Base-by-base conservation (phyloP, 2,888 invertebrate genomes). In the Aporophyla lueneburgensis region DNA sequence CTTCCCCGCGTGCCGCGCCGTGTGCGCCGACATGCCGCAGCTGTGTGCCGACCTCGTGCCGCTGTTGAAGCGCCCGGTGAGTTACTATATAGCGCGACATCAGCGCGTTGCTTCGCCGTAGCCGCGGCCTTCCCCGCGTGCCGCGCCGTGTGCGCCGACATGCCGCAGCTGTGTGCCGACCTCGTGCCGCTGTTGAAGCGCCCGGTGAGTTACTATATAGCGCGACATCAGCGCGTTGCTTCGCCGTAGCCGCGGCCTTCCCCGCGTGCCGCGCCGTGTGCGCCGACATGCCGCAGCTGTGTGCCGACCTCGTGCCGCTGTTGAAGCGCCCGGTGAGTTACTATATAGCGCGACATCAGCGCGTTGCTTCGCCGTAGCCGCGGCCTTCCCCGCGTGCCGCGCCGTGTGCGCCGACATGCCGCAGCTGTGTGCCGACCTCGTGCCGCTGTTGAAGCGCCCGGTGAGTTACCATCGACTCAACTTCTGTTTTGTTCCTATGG, bases 331-430 rank as follows among this genome's bases (percentile, higher is more conserved):
- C 94, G 88, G 96, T 95, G 6, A 86, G 90, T 16, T n/a, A n/a
- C n/a, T n/a, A n/a, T n/a, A n/a, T n/a, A n/a, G n/a, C n/a, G 96
- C 27, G 99, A 99, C 90, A 97, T 99, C 76, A 97, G 98, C 74
- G 99, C 99, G 59, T 76, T 99, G 99, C 95, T 99, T 99, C 93
- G 98, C 99, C n/a, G 99, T 99, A 6, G 99, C 99, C 5, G 99
- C 99, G 53, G 97, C 98, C 86, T 99, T 99, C 97, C 98, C 98
- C 85, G 98, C 97, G 62, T 99, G 99, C 93, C 97, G 99, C 86
- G 98, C 98, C 88, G 97, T 97, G 85, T 98, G 99, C 90, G 98
- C 99, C 6, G 98, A 98, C 90, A 97, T 99, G 96, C 98, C 99
- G n/a, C 98, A 98, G 89, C 97, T 99, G 53, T 97, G 99, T 76